A percentile compares a stretch with the other conserved stretches of the same genome.
These are phyloP conservation scores for Colletes collaris DNA, from an alignment of 2,888 invertebrate species.

Conservation along the genomic window DNA sequence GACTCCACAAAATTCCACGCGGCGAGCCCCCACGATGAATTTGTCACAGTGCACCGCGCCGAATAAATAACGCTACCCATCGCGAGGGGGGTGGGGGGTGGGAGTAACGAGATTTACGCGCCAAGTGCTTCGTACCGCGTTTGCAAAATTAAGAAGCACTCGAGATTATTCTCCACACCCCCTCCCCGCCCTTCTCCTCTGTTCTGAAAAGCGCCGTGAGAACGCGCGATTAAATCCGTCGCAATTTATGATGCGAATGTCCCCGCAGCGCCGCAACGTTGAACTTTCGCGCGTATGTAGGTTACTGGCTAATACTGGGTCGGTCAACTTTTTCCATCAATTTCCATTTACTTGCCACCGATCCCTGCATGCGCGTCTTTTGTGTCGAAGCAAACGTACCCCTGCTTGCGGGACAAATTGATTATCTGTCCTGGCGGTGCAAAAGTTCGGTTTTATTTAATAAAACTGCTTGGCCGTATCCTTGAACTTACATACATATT, in stretches of 20 bases:
- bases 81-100: neutral
- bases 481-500: too few species aligned
- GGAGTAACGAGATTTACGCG: slow-evolving; percentile 17
- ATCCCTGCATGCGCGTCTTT: neutral
- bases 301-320: slow-evolving; percentile 71
- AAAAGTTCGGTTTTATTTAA: too few species aligned
- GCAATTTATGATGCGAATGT: slow-evolving; percentile 56
- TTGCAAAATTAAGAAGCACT: slow-evolving; percentile 52
- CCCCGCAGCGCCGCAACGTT: slow-evolving; percentile 35
- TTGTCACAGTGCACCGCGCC: neutral
- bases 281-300: slow-evolving; percentile 68
- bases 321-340: slow-evolving; percentile 71
- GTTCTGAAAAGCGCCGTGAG: slow-evolving; percentile 5
- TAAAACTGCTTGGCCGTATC: too few species aligned
- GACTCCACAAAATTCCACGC: neutral
- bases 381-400: too few species aligned
- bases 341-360: slow-evolving; percentile 62
- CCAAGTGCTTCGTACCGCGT: neutral
- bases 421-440: too few species aligned
- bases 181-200: neutral
- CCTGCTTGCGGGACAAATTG: too few species aligned
- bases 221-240: slow-evolving; percentile 58
- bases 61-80: neutral
- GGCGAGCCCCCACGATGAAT: neutral
- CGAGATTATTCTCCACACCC: slow-evolving; percentile 40